Base-by-base conservation (phyloP, 2,113 vertebrate species). In the Lota lota region DNA sequence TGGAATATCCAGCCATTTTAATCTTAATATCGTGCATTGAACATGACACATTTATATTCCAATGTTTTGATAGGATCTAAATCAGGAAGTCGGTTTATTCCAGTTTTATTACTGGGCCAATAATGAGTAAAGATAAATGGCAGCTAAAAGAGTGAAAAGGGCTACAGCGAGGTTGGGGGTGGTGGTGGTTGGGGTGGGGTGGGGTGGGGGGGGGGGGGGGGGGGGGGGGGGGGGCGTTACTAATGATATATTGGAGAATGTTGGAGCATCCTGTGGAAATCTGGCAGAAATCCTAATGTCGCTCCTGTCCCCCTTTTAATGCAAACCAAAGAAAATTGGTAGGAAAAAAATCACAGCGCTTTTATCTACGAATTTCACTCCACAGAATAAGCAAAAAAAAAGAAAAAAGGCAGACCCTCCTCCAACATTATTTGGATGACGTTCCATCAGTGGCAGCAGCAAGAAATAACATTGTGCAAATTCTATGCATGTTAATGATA, bases 401-500 rank as follows among this genome's bases (percentile, higher is more conserved):
- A 59, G 33, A 40, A 94, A 94, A 75, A 66, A 64, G 64, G 22
- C 73, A 70, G 76, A 85, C 84, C 85, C 81, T 87, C 89, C 94
- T 95, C 95, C 94, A 93, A 97, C 95, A 97, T 98, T 98, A 98
- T 98, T 98, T 98, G 95, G 97, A 77, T 96, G 97, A 97, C 96
- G 96, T 98, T 96, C 97, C 97, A 98, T 98, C 97, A 97, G 95
- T 97, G 93, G 83, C 78, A 80, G 88, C 83, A 76, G 88, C 93
- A 90, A 97, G 95, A 95, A 99, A 98, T 98, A 98, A 97, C 96
- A 96, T 93, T 95, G 95, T 95, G 96, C 94, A 95, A 98, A 99
- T 98, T 98, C 97, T 98, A 99, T 99, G 97, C 96, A 99, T 98
- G 97, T 94, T 99, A 99, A 98, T 99, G 96, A 99, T 98, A 98